Base-by-base conservation (phyloP, 2,888 invertebrate species). In the Apodemia zela region DNA sequence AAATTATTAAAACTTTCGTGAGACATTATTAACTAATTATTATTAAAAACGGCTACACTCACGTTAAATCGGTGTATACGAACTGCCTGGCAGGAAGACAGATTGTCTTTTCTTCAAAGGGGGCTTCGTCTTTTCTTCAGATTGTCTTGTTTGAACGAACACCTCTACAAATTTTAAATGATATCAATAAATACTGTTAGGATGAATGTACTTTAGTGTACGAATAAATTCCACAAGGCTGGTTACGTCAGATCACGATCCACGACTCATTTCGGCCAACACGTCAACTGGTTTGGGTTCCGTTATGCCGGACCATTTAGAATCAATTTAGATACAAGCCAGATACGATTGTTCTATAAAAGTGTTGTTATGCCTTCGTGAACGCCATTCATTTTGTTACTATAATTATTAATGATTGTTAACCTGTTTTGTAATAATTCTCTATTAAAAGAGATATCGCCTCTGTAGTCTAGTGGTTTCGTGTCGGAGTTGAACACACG, bases 321-420 rank as follows among this genome's bases (percentile, higher is more conserved):
- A 51, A 17, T 18, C 51, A 51, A 51, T 51, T 51, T 51, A 51
- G 51, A 51, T 51, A 51, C 51, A 51, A 10, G 4, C 21, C 18
- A 51, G 51, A 51, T 51, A 51, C 51, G 11, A 51, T 51, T 51
- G 51, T 51, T 51, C 51, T 51, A 51, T 51, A 21, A 21, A 51
- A 21, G 38, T 51, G 18, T 51, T 17, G 51, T 51, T 51, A 51
- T 25, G 25, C 21, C 21, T 5, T 51, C 51, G 51, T 13, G 51
- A 18, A 51, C 21, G 18, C 4, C 21, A 51, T 42, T 42, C 38
- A 38, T 17, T 51, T 18, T 51, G 51, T 51, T 51, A 51, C 10
- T 49, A 18, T 47, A 49, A 51, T 21, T 18, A 51, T 21, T 21
- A 51, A 51, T 51, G 18, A 51, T 51, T 11, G 18, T 11, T 21